Evolutionary conservation across 2,888 invertebrate species (phyloP), one percentile per base, ranked within the genome.

Genomic region (Thecocarcelia acutangulata): DNA sequence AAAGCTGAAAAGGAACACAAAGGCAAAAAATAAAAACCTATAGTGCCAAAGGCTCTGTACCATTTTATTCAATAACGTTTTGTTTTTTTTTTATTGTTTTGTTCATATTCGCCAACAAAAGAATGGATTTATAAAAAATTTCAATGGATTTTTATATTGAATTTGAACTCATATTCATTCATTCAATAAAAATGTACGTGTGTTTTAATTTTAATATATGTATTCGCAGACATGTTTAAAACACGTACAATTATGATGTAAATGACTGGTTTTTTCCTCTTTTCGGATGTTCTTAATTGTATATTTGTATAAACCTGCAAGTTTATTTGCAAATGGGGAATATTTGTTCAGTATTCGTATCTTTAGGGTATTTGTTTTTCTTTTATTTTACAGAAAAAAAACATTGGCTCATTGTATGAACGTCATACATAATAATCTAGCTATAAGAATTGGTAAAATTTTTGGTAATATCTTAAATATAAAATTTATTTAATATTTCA

Each of bases 71-170:
- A 66, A 81, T 72, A 76, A 68, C 19, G 70, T 66, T 74, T 37
- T 69, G 8, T 50, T 52, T 15, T 52, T 15, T 52, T 66, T 9
- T 52, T 28, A 3, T 54, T 64, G 11, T 63, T 63, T 19, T 63
- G 1, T 3, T 19, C 6, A 58, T 42, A 46, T 64, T 56, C 48
- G 17, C 58, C 46, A 42, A 28, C 58, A 74, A 73, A 77, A 33
- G 40, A 33, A 40, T 73, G 77, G 40, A 68, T 77, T 73, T 81
- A 73, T 77, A 64, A 74, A 81, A n/a, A 69, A 69, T 69, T 77
- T 74, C 73, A 77, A 73, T 58, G 28, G 77, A 44, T 64, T 52
- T 77, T 59, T 44, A 58, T 74, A 77, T 74, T 73, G 28, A 64
- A 74, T 81, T 77, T 69, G 58, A 24, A 46, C 46, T 72, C 17